These are phyloP conservation scores for Congeria kusceri DNA, from an alignment of 2,888 invertebrate species.

Conservation along the genomic window DNA sequence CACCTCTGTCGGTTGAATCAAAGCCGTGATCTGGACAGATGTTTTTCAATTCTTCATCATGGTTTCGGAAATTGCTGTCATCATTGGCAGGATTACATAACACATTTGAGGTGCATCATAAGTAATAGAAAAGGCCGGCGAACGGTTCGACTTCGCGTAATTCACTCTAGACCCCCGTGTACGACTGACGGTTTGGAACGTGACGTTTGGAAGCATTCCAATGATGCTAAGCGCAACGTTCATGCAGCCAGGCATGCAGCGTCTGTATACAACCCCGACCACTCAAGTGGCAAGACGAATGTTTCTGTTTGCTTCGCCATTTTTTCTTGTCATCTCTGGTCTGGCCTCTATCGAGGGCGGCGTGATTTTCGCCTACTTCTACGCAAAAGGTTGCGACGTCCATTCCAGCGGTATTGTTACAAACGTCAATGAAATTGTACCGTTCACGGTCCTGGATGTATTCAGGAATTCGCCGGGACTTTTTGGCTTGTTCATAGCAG, in stretches of 20 bases:
- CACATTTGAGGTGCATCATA: conserved; percentile 14
- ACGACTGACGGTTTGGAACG: conserved; percentile 43
- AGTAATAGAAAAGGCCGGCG: conserved; percentile 7
- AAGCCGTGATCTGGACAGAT: conserved; percentile 52
- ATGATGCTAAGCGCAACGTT: conserved; percentile 15
- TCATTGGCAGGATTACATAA: conserved; percentile 17
- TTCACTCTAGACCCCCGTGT: conserved; percentile 45
- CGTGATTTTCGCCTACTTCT: conserved; percentile 44
- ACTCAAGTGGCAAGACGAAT: conserved; percentile 6
- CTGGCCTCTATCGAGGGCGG: conserved; percentile 29
- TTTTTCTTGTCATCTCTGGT: conserved; percentile 7
- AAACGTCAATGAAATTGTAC: conserved; percentile 45
- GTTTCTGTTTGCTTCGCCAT: conserved; percentile 19
- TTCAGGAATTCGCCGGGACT: conserved; percentile 41
- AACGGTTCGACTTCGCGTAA: conserved; percentile 22
- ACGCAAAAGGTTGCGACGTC: conserved; percentile 39
- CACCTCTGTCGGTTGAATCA: conserved; percentile 46
- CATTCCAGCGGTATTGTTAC: conserved; percentile 16
- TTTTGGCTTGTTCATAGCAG: conserved; percentile 43
- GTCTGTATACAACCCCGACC: conserved; percentile 32
- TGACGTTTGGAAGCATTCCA: conserved; percentile 22
- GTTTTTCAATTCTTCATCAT: conserved; percentile 38
- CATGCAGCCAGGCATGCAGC: conserved; percentile 42
- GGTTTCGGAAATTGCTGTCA: conserved; percentile 34
- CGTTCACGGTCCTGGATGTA: conserved; percentile 36